Percentiles rank a stretch among this genome's conserved stretches.
These are phyloP conservation scores for Conus canariensis DNA, from an alignment of 2,888 invertebrate species.

Conservation along the genomic window DNA sequence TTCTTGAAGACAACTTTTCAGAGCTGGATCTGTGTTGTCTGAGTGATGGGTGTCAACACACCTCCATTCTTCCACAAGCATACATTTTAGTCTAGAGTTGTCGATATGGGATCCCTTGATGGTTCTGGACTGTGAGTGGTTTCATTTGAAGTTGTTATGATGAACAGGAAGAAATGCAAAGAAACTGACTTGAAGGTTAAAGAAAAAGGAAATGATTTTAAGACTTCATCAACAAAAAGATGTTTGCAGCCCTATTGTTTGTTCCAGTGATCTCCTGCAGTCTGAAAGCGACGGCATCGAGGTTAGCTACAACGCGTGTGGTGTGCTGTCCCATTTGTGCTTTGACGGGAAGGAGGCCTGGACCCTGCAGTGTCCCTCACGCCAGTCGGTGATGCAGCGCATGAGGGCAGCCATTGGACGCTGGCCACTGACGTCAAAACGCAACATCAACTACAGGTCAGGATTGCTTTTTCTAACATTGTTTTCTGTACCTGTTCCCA, in stretches of 20 bases:
- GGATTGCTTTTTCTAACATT: too few species aligned
- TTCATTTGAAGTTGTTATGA: too few species aligned
- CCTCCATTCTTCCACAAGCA: not conserved
- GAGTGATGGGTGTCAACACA: too few species aligned
- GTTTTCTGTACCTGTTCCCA: not conserved
- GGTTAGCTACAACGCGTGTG: slow-evolving; percentile 97
- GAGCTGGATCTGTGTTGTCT: too few species aligned
- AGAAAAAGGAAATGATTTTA: too few species aligned
- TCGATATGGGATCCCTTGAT: too few species aligned
- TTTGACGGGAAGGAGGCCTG: slow-evolving; percentile 93
- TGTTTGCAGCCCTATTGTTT: not conserved
- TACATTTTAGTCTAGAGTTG: too few species aligned
- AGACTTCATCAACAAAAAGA: too few species aligned
- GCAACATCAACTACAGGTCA: slow-evolving; percentile 95
- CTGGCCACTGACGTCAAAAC: slow-evolving; percentile 91
- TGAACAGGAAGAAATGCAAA: too few species aligned
- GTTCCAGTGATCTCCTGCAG: slow-evolving; percentile 86
- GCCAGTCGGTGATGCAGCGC: slow-evolving; percentile 84
- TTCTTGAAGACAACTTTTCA: not conserved
- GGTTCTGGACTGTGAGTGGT: too few species aligned
- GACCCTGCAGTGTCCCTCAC: slow-evolving; percentile 86
- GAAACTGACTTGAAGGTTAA: too few species aligned
- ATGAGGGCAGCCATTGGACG: slow-evolving; percentile 91
- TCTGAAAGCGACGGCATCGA: slow-evolving; percentile 94
- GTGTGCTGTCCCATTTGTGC: slow-evolving; percentile 96